These are phyloP conservation scores for Ochotona curzoniae DNA, from an alignment of 2,113 vertebrate genomes.

Conservation along the genomic window DNA sequence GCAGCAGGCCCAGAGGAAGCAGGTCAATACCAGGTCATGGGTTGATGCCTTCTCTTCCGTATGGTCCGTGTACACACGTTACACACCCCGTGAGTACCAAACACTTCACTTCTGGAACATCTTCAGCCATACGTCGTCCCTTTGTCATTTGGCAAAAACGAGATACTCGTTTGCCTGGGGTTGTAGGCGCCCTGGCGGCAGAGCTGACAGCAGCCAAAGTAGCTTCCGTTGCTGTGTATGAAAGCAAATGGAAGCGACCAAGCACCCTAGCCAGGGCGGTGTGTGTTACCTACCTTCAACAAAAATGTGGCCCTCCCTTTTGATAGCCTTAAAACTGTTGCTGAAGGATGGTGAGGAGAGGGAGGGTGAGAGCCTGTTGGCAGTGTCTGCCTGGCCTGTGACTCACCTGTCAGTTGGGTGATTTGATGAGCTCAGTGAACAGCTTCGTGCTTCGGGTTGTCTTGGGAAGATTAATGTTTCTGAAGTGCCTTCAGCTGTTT, in stretches of 20 bases:
- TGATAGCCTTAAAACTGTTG: neutral
- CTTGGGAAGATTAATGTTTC: neutral
- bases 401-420: neutral
- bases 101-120: slow-evolving; percentile 7
- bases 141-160: slow-evolving; percentile 34
- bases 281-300: neutral
- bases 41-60: slow-evolving; percentile 16
- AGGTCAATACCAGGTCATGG: slow-evolving; percentile 21
- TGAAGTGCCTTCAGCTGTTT: slow-evolving; percentile 15
- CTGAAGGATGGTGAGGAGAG: neutral
- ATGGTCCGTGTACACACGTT: neutral
- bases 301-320: neutral
- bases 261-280: neutral
- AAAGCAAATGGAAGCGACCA: slow-evolving; percentile 33
- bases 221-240: neutral
- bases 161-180: neutral
- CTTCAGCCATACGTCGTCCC: neutral
- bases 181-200: neutral
- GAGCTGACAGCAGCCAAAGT: neutral
- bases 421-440: neutral
- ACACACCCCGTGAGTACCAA: neutral
- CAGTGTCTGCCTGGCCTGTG: neutral
- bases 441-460: slow-evolving; percentile 19
- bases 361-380: neutral
- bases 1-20: neutral